Base-by-base conservation (phyloP, 2,888 invertebrate species). In the Alviniconcha strummeri region DNA sequence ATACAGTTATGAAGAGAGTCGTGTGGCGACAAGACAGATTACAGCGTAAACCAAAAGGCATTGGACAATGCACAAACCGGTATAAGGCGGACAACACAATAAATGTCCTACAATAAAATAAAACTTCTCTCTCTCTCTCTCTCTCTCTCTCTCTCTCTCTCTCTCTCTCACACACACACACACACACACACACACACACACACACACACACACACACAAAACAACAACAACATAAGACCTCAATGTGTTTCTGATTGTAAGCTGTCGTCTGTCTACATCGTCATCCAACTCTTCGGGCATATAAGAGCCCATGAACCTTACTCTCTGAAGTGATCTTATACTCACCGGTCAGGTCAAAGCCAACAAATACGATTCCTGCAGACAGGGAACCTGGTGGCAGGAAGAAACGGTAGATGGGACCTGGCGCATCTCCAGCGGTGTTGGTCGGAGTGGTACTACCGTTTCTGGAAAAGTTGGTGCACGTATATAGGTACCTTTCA, bases 321-420 rank as follows among this genome's bases (percentile, higher is more conserved):
- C 36, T 36, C 36, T 36, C 36, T 36, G 36, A 36, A 36, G 36
- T 36, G 36, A 36, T 36, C 36, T 36, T 36, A 60, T 60, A 13
- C 67, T 67, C 9, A 79, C 64, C 64, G 13, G n/a, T 36, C 64
- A 79, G 36, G 4, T 67, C 17, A 52, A 81, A 64, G 19, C 75
- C 81, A 15, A 81, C 75, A 55, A 60, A 81, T n/a, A n/a, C 64
- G 9, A 52, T 64, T 0, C 78, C 83, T 17, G 71, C 5, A 3
- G 19, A 52, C 71, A 78, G 72, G 17, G 15, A 15, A 0, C 81
- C 81, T 36, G 81, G 56, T 13, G 57, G 60, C 4, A 75, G 52
- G 57, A 57, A 64, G 11, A 81, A 75, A 60, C 64, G 72, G 74
- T 52, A 67, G 19, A 54, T 74, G n/a, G 54, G 55, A 15, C 80